These are phyloP conservation scores for Motacilla tschutschensis DNA, from an alignment of 2,113 vertebrate genomes.

Conservation along the genomic window DNA sequence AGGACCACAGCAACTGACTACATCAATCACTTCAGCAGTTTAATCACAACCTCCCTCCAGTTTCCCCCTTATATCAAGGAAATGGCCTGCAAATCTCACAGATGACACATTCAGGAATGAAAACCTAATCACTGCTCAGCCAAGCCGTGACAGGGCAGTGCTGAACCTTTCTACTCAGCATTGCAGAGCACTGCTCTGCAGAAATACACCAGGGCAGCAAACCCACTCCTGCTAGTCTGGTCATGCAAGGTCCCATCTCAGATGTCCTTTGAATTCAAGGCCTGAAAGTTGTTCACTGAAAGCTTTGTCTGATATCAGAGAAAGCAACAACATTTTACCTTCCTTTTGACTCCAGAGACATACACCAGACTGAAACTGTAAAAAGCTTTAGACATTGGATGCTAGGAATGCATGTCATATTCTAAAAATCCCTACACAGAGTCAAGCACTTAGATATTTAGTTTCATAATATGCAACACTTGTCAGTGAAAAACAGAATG, in stretches of 20 bases:
- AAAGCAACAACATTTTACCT: neutral
- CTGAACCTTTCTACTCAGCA: neutral
- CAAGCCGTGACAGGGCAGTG: fast-evolving
- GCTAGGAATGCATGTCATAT: neutral
- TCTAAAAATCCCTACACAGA: neutral
- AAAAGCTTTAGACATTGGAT: neutral
- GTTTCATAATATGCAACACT: neutral
- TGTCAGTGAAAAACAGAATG: neutral
- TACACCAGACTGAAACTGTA: neutral
- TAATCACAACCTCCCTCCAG: conserved; percentile 21
- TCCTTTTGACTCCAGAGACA: neutral
- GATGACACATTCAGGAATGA: neutral
- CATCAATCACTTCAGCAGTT: conserved; percentile 29
- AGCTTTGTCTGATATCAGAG: neutral
- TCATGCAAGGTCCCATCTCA: neutral
- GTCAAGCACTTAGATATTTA: neutral
- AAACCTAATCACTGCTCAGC: neutral
- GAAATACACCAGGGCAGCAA: neutral
- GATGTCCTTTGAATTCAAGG: neutral
- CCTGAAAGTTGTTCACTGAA: neutral
- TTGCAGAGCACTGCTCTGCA: neutral
- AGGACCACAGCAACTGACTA: neutral
- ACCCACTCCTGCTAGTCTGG: neutral
- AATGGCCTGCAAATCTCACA: conserved; percentile 3
- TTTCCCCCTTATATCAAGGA: neutral